Conservation (phyloP, 1,140 invertebrate genomes). For the Epicauta chinensis region DNA sequence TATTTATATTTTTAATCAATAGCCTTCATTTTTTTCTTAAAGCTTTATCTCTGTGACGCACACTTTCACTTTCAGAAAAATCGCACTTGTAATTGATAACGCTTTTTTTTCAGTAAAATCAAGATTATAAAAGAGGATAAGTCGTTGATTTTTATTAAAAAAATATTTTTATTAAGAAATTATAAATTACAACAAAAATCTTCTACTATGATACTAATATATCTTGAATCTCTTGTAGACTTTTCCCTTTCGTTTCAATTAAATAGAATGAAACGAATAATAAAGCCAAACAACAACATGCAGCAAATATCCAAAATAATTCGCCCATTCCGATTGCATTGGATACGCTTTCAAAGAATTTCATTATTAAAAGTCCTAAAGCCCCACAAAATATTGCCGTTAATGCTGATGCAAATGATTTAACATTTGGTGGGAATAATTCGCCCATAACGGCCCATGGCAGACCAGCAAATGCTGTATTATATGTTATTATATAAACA, state of each 20-base stretch:
- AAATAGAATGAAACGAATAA: slow-evolving; percentile 54
- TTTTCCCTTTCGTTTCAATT: slow-evolving; percentile 67
- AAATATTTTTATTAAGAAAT: too few species aligned
- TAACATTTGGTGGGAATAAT: slow-evolving; percentile 70
- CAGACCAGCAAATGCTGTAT: slow-evolving; percentile 67
- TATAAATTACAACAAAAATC: too few species aligned
- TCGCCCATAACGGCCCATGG: slow-evolving; percentile 83
- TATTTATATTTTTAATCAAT: too few species aligned
- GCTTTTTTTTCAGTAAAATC: too few species aligned
- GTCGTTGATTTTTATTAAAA: too few species aligned
- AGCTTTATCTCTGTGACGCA: too few species aligned
- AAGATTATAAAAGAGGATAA: too few species aligned
- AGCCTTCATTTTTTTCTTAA: too few species aligned
- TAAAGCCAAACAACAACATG: slow-evolving; percentile 56
- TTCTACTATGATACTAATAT: slow-evolving; percentile 38
- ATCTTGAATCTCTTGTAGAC: slow-evolving; percentile 58
- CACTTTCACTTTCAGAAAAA: too few species aligned
- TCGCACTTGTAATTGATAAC: too few species aligned
- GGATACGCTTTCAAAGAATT: slow-evolving; percentile 59
- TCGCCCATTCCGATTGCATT: slow-evolving; percentile 56
- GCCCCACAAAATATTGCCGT: slow-evolving; percentile 74
- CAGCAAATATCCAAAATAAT: slow-evolving; percentile 75
- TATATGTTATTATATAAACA: slow-evolving; percentile 60
- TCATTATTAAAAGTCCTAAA: slow-evolving; percentile 72
- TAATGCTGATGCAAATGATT: slow-evolving; percentile 66